Conservation (phyloP, 2,888 invertebrate genomes). For the Notodonta ziczac region DNA sequence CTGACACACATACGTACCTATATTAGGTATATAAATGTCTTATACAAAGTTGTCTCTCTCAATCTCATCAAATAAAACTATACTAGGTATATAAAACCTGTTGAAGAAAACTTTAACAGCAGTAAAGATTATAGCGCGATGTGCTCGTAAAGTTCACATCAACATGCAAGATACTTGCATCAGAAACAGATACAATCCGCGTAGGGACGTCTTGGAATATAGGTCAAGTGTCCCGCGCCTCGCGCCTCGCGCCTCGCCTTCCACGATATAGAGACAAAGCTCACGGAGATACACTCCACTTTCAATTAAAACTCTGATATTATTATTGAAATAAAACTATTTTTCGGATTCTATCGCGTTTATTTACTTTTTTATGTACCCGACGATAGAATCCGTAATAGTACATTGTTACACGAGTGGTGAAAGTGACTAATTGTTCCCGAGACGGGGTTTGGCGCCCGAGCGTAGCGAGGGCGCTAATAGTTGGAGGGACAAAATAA, state of each 20-base stretch:
- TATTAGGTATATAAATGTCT: too few species aligned
- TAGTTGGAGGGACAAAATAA: too few species aligned
- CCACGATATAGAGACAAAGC: constrained; percentile 22
- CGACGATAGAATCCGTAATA: too few species aligned
- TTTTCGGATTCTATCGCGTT: too few species aligned
- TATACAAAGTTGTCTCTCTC: too few species aligned
- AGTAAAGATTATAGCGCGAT: constrained; percentile 26
- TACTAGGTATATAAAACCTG: background rate
- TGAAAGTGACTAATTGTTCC: too few species aligned
- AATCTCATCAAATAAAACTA: background rate
- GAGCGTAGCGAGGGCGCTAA: too few species aligned
- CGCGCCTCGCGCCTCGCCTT: constrained; percentile 38
- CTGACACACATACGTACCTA: too few species aligned
- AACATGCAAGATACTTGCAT: constrained; percentile 57
- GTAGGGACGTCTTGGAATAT: constrained; percentile 55
- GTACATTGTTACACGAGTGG: too few species aligned
- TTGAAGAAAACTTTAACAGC: constrained; percentile 28
- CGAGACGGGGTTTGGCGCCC: too few species aligned
- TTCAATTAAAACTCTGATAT: constrained; percentile 4
- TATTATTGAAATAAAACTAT: too few species aligned
- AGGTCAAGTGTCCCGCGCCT: constrained; percentile 60
- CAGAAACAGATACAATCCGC: constrained; percentile 64
- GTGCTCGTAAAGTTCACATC: constrained; percentile 43
- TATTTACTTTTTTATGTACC: too few species aligned
- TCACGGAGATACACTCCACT: constrained; percentile 19